These are phyloP conservation scores for Conus ventricosus DNA, from an alignment of 1,140 invertebrate species.

Conservation along the genomic window DNA sequence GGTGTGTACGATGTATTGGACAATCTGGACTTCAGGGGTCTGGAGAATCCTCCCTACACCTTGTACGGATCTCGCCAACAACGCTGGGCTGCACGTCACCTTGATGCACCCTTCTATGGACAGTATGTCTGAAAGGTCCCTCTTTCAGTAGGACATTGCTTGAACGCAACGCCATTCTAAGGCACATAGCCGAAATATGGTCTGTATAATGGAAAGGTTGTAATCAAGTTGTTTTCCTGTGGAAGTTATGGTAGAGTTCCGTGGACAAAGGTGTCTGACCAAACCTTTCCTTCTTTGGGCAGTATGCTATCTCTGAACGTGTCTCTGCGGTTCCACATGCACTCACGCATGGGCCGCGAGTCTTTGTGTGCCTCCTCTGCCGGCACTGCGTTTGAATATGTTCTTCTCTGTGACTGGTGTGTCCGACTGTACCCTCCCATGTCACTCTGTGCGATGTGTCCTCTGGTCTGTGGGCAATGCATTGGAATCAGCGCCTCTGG, in stretches of 20 bases:
- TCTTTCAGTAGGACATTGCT: neutral
- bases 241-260: neutral
- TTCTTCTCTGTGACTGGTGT: too few relatives aligned
- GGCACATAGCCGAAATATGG: neutral
- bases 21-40: slow-evolving; percentile 69
- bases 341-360: too few relatives aligned
- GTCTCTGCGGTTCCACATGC: too few relatives aligned
- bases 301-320: too few relatives aligned
- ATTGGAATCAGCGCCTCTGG: neutral
- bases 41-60: slow-evolving; percentile 53
- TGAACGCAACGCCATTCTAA: neutral
- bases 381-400: too few relatives aligned
- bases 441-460: neutral
- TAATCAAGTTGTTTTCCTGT: neutral
- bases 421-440: too few relatives aligned
- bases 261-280: neutral
- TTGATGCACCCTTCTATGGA: slow-evolving; percentile 31
- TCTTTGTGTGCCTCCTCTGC: too few relatives aligned
- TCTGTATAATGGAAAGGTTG: neutral
- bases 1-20: slow-evolving; percentile 70
- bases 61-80: slow-evolving; percentile 53
- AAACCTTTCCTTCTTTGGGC: too few relatives aligned
- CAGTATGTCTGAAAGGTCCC: slow-evolving; percentile 28
- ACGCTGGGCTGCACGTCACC: slow-evolving; percentile 46
- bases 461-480: neutral